A percentile compares a stretch with the other conserved stretches of the same genome.
These are phyloP conservation scores for Chamaea fasciata DNA, from an alignment of 2,113 vertebrate species.

Conservation along the genomic window DNA sequence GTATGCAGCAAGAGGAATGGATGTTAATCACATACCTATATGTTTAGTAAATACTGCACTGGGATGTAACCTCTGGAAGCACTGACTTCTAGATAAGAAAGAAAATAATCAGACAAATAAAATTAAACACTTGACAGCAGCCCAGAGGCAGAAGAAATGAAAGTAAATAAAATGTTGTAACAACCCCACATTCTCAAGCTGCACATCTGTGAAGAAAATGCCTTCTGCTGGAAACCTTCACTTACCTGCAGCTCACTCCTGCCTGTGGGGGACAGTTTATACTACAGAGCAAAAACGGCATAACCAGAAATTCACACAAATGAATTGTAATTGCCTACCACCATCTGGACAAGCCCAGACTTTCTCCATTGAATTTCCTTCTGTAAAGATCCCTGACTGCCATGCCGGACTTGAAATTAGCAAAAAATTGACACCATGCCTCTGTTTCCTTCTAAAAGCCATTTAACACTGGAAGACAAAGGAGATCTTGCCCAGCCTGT, in stretches of 20 bases:
- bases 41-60: not conserved
- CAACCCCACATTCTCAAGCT: not conserved
- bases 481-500: not conserved
- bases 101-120: not conserved
- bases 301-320: not conserved
- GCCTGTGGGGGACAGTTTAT: not conserved
- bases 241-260: not conserved
- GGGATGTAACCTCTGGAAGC: not conserved
- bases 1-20: not conserved
- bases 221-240: not conserved
- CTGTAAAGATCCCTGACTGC: not conserved
- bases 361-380: not conserved
- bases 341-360: not conserved
- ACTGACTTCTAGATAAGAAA: not conserved
- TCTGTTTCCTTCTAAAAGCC: not conserved
- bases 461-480: not conserved
- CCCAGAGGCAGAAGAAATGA: not conserved
- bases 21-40: not conserved
- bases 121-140: not conserved
- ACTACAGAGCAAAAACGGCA: not conserved
- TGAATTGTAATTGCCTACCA: not conserved
- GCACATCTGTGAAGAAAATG: constrained; percentile 7
- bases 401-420: not conserved
- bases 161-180: not conserved
- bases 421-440: not conserved